These are phyloP conservation scores for Lontra canadensis DNA, from an alignment of 2,113 vertebrate species.

Conservation along the genomic window DNA sequence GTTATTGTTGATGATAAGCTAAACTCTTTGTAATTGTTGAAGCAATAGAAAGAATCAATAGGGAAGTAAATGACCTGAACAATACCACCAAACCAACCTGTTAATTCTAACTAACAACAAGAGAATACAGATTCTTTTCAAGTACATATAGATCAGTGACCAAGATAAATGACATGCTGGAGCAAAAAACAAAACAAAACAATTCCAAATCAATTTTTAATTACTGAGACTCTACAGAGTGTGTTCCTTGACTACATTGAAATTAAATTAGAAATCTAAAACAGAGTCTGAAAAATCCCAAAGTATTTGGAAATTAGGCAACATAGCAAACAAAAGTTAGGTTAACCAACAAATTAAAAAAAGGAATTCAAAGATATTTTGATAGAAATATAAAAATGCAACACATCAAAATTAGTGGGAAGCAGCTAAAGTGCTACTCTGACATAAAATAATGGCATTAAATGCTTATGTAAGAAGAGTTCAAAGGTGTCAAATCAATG, in stretches of 20 bases:
- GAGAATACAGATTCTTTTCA: background rate
- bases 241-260: background rate
- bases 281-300: background rate
- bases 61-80: background rate
- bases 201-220: background rate
- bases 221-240: background rate
- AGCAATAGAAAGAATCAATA: background rate
- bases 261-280: background rate
- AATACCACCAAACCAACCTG: background rate
- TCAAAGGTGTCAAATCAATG: background rate
- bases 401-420: background rate
- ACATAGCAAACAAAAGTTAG: background rate
- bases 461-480: background rate
- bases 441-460: background rate
- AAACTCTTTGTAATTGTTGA: background rate
- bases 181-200: background rate
- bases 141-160: background rate
- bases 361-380: background rate
- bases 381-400: background rate
- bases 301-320: background rate
- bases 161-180: background rate
- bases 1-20: background rate
- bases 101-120: background rate
- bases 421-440: background rate
- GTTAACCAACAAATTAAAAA: background rate